phyloP scores from a whole-genome alignment of 2,797 vertebrate genomes.

The Sebastes steindachneri region DNA sequence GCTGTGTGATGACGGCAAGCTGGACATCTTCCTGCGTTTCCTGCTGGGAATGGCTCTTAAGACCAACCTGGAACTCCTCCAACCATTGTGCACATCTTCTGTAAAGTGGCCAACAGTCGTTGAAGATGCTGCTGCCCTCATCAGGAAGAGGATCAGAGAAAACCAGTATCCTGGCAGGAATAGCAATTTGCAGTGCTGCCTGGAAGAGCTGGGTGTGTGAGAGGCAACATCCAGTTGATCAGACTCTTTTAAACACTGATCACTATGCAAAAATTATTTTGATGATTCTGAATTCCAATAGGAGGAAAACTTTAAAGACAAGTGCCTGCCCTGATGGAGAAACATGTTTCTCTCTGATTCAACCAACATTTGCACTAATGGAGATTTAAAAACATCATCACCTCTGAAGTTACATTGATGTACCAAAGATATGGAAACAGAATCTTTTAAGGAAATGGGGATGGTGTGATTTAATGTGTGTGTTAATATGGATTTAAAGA shows the following conservation, averaged over 20 bases:
- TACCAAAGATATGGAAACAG: not conserved
- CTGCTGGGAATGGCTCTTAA: conserved; percentile 73
- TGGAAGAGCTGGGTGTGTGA: conserved; percentile 68
- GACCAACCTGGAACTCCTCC: conserved; percentile 70
- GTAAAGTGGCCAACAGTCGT: conserved; percentile 11
- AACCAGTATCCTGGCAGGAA: conserved; percentile 44
- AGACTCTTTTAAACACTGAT: not conserved
- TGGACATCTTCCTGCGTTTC: conserved; percentile 81
- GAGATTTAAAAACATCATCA: not conserved
- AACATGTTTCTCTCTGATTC: not conserved
- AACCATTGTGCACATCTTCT: conserved; percentile 28
- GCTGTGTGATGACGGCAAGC: conserved; percentile 48
- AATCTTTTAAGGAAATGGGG: not conserved
- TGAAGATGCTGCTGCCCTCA: conserved; percentile 46
- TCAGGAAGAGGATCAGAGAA: conserved; percentile 71
- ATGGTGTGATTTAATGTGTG: not conserved
- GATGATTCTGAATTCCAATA: not conserved
- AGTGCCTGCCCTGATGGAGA: not conserved
- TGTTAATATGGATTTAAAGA: not conserved
- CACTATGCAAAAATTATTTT: not conserved
- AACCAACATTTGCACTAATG: not conserved
- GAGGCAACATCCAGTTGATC: not conserved
- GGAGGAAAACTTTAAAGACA: not conserved
- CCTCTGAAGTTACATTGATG: not conserved
- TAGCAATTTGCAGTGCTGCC: conserved; percentile 64